Base-by-base conservation (phyloP, 2,888 invertebrate species). In the Koerneria pararmatus region DNA sequence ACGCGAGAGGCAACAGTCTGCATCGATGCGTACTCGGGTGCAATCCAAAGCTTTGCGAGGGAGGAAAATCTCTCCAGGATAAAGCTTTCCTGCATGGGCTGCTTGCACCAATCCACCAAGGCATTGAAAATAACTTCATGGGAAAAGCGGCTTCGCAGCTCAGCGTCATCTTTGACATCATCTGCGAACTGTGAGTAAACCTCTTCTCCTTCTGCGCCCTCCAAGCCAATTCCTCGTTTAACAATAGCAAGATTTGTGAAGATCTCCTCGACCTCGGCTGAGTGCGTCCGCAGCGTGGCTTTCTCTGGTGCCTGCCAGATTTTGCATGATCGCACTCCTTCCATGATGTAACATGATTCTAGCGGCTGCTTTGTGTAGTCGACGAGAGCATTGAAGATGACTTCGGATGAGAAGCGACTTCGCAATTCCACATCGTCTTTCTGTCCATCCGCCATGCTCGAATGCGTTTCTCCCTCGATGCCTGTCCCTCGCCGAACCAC, bases 71-170 rank as follows among this genome's bases (percentile, higher is more conserved):
- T 56, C 32, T 64, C 64, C n/a, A n/a, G n/a, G n/a, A n/a, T n/a
- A n/a, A n/a, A n/a, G n/a, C n/a, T n/a, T n/a, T n/a, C n/a, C n/a
- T n/a, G n/a, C n/a, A n/a, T n/a, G 1, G 56, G 54, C 15, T 29
- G 24, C 15, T 29, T 35, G 22, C 54, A 56, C 0, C 54, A 34
- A 31, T 64, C 64, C 5, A 64, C 56, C 11, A 64, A 22, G n/a
- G 64, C 64, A 56, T 64, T 64, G 64, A 64, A 64, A 29, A 64
- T 46, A 41, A 48, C 48, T 41, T 64, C 64, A 5, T 54, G 56
- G 37, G n/a, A n/a, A n/a, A n/a, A n/a, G n/a, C n/a, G n/a, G n/a
- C n/a, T n/a, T n/a, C n/a, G n/a, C n/a, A n/a, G n/a, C n/a, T n/a
- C n/a, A n/a, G n/a, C n/a, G n/a, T n/a, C n/a, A n/a, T n/a, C n/a